Base-by-base conservation (phyloP, 2,888 invertebrate species). In the Tanypteryx hageni region DNA sequence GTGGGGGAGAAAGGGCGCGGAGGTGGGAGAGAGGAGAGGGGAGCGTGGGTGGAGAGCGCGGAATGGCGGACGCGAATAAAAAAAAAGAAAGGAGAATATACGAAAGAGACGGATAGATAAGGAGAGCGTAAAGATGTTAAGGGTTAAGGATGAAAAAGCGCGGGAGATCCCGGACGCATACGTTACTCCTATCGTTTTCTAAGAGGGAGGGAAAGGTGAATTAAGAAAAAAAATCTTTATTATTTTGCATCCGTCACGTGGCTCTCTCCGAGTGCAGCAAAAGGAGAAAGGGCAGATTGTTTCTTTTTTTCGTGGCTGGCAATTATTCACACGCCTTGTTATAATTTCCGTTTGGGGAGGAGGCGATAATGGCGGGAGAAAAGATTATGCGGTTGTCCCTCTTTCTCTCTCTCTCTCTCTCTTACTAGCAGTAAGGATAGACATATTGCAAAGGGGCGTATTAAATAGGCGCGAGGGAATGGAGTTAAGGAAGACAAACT, bases 141-240 rank as follows among this genome's bases (percentile, higher is more conserved):
- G 89, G 64, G 61, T 61, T n/a, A n/a, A 89, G 89, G 44, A 89
- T 89, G 89, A 89, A 89, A 89, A 89, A 89, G 44, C 64, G 27
- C 89, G 89, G 68, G 64, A 68, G 89, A 68, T 64, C 44, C 89
- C 89, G 89, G 89, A 89, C 64, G 59, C 89, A 89, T 89, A 89
- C 89, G 64, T 89, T 64, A 89, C 64, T 44, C 64, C 61, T 44
- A 89, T 18, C 64, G 31, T 64, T 64, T 64, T 56, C 64, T 64
- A n/a, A 83, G 57, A 82, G 44, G 22, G 31, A 81, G 44, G 44
- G 44, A 44, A 81, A n/a, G 18, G 18, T 0, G 22, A 22, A 22
- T 11, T 16, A 44, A 76, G 13, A 22, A 83, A 83, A 83, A n/a
- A 9, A 44, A 10, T 16, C 89, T 64, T 89, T 61, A 89, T 89